Percentiles rank a stretch among this genome's conserved stretches.
phyloP scores from a whole-genome alignment of 2,113 vertebrate genomes.

The Myrmecobius fasciatus region DNA sequence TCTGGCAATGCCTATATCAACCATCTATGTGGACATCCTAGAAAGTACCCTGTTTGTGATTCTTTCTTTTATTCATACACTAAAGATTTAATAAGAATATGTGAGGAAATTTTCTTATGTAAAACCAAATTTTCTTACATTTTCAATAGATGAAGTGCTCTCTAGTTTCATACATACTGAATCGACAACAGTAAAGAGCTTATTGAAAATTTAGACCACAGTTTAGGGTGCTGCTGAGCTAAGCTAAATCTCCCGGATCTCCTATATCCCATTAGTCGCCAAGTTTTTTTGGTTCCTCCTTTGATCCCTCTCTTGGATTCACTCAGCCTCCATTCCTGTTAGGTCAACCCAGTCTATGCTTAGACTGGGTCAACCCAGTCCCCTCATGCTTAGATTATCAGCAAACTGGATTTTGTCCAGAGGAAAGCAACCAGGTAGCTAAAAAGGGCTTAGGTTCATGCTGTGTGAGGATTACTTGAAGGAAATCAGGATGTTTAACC shows the following conservation, averaged over 20 bases:
- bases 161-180: neutral
- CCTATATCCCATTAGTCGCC: neutral
- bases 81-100: neutral
- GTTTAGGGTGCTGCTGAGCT: neutral
- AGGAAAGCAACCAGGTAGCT: neutral
- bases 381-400: neutral
- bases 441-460: neutral
- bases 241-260: neutral
- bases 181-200: neutral
- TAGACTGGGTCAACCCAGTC: too few relatives aligned
- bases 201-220: neutral
- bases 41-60: neutral
- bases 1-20: too few relatives aligned
- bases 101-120: neutral
- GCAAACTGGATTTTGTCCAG: neutral
- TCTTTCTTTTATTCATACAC: neutral
- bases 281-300: neutral
- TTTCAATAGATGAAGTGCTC: neutral
- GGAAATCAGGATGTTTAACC: neutral
- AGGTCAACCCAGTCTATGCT: neutral
- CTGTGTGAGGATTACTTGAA: neutral
- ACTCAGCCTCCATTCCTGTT: neutral
- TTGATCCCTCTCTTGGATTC: neutral
- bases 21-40: too few relatives aligned
- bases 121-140: neutral